Conservation (phyloP, 2,113 vertebrate genomes). For the Montifringilla adamsi region DNA sequence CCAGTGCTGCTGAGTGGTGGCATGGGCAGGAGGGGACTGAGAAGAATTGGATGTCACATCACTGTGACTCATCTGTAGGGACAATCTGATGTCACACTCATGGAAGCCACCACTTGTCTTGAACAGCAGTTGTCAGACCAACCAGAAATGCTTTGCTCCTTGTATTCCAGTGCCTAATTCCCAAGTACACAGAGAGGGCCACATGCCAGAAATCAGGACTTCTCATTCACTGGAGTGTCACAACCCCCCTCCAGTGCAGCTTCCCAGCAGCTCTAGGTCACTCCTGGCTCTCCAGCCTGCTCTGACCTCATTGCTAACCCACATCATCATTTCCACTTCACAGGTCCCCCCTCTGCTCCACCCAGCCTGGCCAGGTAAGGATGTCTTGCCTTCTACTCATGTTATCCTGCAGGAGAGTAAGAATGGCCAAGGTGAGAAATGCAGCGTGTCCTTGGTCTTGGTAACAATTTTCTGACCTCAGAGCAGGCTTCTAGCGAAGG, state of each 20-base stretch:
- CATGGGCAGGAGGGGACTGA: not conserved
- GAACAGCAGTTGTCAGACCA: not conserved
- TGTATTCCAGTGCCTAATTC: not conserved
- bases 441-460: not conserved
- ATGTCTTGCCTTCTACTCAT: not conserved
- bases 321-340: not conserved
- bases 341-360: constrained; percentile 19
- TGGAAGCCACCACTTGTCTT: not conserved
- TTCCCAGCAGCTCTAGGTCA: not conserved
- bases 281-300: not conserved
- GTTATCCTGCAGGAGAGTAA: not conserved
- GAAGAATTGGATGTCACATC: not conserved
- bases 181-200: not conserved
- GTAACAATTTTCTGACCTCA: not conserved
- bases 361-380: constrained; percentile 52
- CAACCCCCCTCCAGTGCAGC: not conserved
- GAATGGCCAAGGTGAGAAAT: not conserved
- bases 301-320: not conserved
- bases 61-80: fast-evolving
- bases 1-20: not conserved
- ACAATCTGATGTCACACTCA: not conserved
- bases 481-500: not conserved
- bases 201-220: fast-evolving
- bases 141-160: not conserved
- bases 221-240: not conserved